Evolutionary conservation across 1,140 invertebrate species (phyloP).

Genomic region (Vanessa atalanta): DNA sequence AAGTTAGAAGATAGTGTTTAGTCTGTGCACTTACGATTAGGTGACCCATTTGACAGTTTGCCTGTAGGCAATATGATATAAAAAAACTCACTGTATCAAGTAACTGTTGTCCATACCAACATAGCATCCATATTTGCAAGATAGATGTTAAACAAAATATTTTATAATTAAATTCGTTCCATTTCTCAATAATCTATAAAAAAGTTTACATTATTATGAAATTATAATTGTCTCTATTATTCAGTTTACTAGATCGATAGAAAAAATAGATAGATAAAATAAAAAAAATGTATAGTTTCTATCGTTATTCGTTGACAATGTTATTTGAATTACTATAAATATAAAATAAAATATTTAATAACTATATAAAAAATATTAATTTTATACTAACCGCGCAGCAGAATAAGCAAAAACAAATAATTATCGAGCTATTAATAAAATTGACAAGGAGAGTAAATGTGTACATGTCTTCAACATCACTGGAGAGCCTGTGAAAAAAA

Average conservation of each 20-base stretch:
- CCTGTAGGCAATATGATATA: too few species aligned
- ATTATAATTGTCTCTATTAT: too few species aligned
- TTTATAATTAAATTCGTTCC: constrained; percentile 63
- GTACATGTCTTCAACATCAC: constrained; percentile 57
- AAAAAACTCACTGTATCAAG: constrained; percentile 55
- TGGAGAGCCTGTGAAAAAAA: constrained; percentile 46
- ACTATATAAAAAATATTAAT: not conserved
- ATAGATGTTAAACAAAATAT: constrained; percentile 52
- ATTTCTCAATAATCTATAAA: constrained; percentile 62
- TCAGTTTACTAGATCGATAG: too few species aligned
- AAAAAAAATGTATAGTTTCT: too few species aligned
- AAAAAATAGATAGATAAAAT: too few species aligned
- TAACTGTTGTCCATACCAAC: constrained; percentile 63
- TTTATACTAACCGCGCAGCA: constrained; percentile 57
- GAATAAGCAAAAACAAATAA: constrained; percentile 64
- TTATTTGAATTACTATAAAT: too few species aligned
- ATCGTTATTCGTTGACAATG: too few species aligned
- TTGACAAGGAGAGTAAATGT: constrained; percentile 59
- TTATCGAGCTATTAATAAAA: constrained; percentile 62
- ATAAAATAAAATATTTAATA: not conserved
- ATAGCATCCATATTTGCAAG: constrained; percentile 60
- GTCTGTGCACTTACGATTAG: too few species aligned
- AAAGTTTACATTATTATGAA: not conserved
- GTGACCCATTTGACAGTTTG: too few species aligned
- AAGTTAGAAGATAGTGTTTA: too few species aligned